Percentiles rank a stretch among this genome's conserved stretches.
phyloP scores from a whole-genome alignment of 2,888 invertebrate genomes.

The Hirtodrosophila histrioides region DNA sequence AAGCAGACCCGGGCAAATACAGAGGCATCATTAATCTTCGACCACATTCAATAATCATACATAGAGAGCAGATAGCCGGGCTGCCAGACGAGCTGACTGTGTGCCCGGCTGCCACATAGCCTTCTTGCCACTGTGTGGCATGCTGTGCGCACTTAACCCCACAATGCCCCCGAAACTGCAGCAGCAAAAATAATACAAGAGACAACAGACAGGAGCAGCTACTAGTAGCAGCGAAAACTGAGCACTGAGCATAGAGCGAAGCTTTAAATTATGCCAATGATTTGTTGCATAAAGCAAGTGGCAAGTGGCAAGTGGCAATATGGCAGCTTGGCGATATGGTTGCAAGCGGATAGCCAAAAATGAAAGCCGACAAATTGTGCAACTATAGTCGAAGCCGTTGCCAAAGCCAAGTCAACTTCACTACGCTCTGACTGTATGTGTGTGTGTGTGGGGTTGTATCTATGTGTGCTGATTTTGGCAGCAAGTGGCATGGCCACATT shows the following conservation, averaged over 20 bases:
- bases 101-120: slow-evolving; percentile 3
- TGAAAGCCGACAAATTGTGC: slow-evolving; percentile 77
- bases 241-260: slow-evolving; percentile 35
- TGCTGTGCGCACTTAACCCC: slow-evolving; percentile 51
- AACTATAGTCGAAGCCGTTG: slow-evolving; percentile 57
- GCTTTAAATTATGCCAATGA: slow-evolving; percentile 79
- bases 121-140: slow-evolving; percentile 9
- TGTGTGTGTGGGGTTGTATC: slow-evolving; percentile 5
- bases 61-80: slow-evolving; percentile 51
- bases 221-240: slow-evolving; percentile 2
- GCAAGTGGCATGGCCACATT: slow-evolving; percentile 78
- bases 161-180: slow-evolving; percentile 37
- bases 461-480: slow-evolving; percentile 69
- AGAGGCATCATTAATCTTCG: slow-evolving; percentile 77
- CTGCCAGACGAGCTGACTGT: slow-evolving; percentile 44
- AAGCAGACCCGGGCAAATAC: slow-evolving; percentile 30
- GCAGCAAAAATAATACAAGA: slow-evolving; percentile 38
- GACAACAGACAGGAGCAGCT: slow-evolving; percentile 14
- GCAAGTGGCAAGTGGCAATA: slow-evolving; percentile 56
- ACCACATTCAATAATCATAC: slow-evolving; percentile 81
- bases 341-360: slow-evolving; percentile 71
- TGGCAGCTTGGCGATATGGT: slow-evolving; percentile 67
- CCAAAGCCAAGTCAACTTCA: slow-evolving; percentile 49
- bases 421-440: slow-evolving; percentile 2
- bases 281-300: slow-evolving; percentile 77